phyloP scores from a whole-genome alignment of 2,113 vertebrate genomes.

The Anser brachyrhynchus region DNA sequence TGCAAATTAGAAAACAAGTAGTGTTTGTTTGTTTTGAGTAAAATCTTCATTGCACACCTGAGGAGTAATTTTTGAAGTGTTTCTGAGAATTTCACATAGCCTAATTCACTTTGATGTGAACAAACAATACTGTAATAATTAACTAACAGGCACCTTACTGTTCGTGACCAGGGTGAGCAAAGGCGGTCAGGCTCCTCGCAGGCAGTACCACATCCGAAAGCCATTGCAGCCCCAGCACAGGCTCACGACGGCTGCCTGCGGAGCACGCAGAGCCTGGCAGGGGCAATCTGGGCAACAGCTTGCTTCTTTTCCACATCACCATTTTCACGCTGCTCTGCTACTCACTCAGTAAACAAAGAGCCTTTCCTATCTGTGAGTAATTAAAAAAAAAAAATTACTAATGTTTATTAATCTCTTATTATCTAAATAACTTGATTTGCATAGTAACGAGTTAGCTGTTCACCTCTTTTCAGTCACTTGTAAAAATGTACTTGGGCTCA shows the following conservation, averaged over 20 bases:
- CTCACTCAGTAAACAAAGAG: slow-evolving; percentile 41
- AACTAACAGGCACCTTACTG: neutral
- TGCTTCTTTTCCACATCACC: slow-evolving; percentile 57
- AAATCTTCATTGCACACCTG: neutral
- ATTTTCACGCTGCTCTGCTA: slow-evolving; percentile 55
- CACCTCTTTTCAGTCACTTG: neutral
- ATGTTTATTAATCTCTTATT: neutral
- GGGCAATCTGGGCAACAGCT: slow-evolving; percentile 66
- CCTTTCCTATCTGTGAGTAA: slow-evolving; percentile 74
- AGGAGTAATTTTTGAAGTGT: neutral
- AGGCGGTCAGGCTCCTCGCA: slow-evolving; percentile 77
- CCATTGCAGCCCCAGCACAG: slow-evolving; percentile 60
- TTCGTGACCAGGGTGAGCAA: slow-evolving; percentile 63
- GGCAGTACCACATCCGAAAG: slow-evolving; percentile 65
- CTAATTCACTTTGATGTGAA: neutral
- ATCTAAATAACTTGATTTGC: neutral
- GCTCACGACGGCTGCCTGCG: slow-evolving; percentile 65
- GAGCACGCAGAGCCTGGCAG: slow-evolving; percentile 73
- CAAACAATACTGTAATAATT: neutral
- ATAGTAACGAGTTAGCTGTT: neutral
- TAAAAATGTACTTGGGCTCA: neutral
- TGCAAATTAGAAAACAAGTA: neutral
- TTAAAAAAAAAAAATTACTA: too few species aligned
- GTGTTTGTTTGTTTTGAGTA: neutral
- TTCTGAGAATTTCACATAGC: neutral